phyloP scores from a whole-genome alignment of 2,797 vertebrate genomes.

The Serranus cabrilla region DNA sequence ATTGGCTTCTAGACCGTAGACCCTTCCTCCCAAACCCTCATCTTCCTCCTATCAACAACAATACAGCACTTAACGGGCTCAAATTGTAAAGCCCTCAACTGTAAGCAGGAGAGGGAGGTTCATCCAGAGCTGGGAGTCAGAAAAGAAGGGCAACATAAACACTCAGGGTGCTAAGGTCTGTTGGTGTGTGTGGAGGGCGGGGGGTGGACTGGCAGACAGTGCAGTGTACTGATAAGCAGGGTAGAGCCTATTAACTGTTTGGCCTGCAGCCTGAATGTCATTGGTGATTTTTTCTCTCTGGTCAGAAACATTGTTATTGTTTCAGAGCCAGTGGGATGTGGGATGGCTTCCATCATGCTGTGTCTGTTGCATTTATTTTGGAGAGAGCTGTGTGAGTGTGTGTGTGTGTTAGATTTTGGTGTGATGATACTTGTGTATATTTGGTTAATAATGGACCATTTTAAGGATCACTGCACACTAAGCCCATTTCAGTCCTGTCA shows the following conservation, averaged over 20 bases:
- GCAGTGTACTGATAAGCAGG: conserved; percentile 65
- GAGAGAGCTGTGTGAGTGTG: neutral
- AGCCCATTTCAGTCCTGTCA: neutral
- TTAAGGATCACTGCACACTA: neutral
- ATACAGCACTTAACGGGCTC: conserved; percentile 65
- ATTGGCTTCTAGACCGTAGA: conserved; percentile 21
- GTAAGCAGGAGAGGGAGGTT: conserved; percentile 41
- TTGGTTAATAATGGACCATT: neutral
- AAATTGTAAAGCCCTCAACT: conserved; percentile 59
- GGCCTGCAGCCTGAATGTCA: conserved; percentile 64
- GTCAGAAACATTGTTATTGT: conserved; percentile 46
- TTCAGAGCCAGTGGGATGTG: conserved; percentile 29
- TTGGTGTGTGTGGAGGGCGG: neutral
- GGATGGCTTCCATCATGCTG: conserved; percentile 23
- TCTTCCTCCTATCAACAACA: conserved; percentile 62
- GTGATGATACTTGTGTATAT: neutral
- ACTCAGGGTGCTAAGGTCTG: conserved; percentile 5
- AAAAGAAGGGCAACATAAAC: conserved; percentile 24
- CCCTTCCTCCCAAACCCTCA: conserved; percentile 48
- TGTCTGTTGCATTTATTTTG: conserved; percentile 17
- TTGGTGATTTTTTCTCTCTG: conserved; percentile 48
- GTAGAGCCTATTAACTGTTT: conserved; percentile 66
- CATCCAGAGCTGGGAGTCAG: conserved; percentile 28
- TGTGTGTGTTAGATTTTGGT: neutral
- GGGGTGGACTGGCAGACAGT: conserved; percentile 36